A percentile compares a stretch with the other conserved stretches of the same genome.
These are phyloP conservation scores for Sphaeridia pumilis DNA, from an alignment of 2,888 invertebrate species.

Conservation along the genomic window DNA sequence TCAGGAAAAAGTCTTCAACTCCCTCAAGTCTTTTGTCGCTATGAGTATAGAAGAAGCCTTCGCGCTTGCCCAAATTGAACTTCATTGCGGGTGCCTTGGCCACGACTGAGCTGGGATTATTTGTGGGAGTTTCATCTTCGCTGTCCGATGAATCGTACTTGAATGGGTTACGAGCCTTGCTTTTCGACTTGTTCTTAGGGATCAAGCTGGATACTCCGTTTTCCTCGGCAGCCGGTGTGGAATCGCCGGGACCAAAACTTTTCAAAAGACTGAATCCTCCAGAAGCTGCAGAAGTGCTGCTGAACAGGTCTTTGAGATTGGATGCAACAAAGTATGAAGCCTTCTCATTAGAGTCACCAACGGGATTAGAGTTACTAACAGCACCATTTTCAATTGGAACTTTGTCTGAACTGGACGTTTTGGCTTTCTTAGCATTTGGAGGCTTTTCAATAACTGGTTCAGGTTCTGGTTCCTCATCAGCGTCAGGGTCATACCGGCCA, in stretches of 20 bases:
- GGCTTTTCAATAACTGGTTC: conserved; percentile 2
- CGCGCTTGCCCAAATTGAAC: neutral
- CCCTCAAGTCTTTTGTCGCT: conserved; percentile 26
- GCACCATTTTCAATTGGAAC: too few species aligned
- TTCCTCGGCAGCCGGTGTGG: neutral
- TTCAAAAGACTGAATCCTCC: conserved; percentile 26
- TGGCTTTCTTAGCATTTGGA: neutral
- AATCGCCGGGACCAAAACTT: conserved; percentile 19
- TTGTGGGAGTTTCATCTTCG: conserved; percentile 24
- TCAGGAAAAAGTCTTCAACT: conserved; percentile 23
- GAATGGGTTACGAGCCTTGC: conserved; percentile 25
- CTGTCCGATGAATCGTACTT: conserved; percentile 34
- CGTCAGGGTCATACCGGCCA: conserved; percentile 21
- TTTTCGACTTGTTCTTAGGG: neutral
- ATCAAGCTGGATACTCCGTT: neutral
- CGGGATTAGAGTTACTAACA: too few species aligned
- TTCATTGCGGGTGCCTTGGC: neutral
- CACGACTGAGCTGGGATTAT: neutral
- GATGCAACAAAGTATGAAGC: conserved; percentile 26
- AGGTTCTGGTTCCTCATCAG: neutral
- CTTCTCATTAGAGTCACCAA: conserved; percentile 1
- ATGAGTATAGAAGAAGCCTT: conserved; percentile 24
- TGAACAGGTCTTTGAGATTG: conserved; percentile 28
- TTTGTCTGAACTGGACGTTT: too few species aligned
- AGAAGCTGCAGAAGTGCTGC: neutral